phyloP scores from a whole-genome alignment of 2,888 invertebrate species.

The Agonopterix arenella region DNA sequence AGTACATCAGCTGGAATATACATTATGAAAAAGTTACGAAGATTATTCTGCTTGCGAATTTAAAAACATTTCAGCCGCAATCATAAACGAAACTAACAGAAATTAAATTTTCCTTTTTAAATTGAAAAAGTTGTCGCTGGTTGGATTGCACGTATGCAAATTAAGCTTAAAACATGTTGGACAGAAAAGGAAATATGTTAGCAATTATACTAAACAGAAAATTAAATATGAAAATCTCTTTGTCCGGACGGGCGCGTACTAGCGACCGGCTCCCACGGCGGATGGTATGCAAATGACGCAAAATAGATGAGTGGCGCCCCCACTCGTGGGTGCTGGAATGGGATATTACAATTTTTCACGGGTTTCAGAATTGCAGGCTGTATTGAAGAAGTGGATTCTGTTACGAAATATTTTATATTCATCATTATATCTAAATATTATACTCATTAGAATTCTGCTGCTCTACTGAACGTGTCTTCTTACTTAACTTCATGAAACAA shows the following conservation, averaged over 20 bases:
- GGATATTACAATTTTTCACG: too few species aligned
- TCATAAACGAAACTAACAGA: constrained; percentile 1
- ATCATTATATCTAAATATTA: too few species aligned
- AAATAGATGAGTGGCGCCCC: constrained; percentile 45
- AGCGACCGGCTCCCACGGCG: constrained; percentile 21
- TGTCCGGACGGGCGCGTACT: constrained; percentile 29
- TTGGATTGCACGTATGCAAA: constrained; percentile 39
- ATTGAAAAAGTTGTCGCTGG: not conserved
- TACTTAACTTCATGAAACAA: too few species aligned
- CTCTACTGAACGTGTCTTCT: too few species aligned
- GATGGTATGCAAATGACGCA: constrained; percentile 53
- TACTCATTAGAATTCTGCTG: too few species aligned
- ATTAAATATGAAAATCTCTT: constrained; percentile 67
- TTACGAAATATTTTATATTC: too few species aligned
- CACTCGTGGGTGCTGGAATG: constrained; percentile 1
- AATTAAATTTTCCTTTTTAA: not conserved
- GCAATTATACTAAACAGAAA: constrained; percentile 64
- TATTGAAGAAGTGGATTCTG: too few species aligned
- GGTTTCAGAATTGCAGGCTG: too few species aligned
- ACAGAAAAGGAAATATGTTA: constrained; percentile 43
- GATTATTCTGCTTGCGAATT: not conserved
- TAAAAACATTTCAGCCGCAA: not conserved
- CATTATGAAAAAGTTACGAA: not conserved
- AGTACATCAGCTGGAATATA: too few species aligned
- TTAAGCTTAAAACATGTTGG: constrained; percentile 26